These are phyloP conservation scores for Gorsachius goisagi DNA, from an alignment of 2,113 vertebrate genomes.

Conservation along the genomic window DNA sequence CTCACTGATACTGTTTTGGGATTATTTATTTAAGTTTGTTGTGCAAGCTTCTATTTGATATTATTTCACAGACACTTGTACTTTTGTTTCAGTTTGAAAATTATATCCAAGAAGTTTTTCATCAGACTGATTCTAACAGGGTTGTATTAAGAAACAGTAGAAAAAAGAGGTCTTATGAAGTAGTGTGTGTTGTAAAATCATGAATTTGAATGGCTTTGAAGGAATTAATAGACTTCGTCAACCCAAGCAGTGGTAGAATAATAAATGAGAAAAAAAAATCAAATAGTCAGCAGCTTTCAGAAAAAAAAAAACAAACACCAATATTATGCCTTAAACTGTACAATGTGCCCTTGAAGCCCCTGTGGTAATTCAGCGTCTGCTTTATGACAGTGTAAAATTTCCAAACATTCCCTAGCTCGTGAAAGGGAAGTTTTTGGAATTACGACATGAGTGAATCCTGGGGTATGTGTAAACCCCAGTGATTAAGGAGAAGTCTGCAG, in stretches of 20 bases:
- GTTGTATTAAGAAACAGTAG: background rate
- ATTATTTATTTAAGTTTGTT: background rate
- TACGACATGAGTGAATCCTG: background rate
- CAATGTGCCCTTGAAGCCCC: background rate
- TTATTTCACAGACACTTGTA: background rate
- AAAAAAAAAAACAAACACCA: background rate
- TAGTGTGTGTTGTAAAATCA: background rate
- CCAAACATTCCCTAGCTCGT: background rate
- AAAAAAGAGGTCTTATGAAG: background rate
- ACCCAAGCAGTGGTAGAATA: background rate
- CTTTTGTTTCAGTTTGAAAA: background rate
- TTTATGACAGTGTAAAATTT: background rate
- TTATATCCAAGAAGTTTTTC: background rate
- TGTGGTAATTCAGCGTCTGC: background rate
- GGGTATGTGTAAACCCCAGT: background rate
- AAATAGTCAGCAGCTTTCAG: background rate
- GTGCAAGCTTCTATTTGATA: background rate
- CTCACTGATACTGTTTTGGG: background rate
- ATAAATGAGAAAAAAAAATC: background rate
- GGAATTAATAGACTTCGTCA: background rate
- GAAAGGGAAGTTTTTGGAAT: background rate
- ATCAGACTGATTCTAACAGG: background rate
- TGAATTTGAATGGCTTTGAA: background rate
- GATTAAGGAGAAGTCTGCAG: background rate
- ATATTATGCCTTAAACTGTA: background rate